Percentiles rank a stretch among this genome's conserved stretches.
These are phyloP conservation scores for Apotomis turbidana DNA, from an alignment of 2,888 invertebrate species.

Conservation along the genomic window DNA sequence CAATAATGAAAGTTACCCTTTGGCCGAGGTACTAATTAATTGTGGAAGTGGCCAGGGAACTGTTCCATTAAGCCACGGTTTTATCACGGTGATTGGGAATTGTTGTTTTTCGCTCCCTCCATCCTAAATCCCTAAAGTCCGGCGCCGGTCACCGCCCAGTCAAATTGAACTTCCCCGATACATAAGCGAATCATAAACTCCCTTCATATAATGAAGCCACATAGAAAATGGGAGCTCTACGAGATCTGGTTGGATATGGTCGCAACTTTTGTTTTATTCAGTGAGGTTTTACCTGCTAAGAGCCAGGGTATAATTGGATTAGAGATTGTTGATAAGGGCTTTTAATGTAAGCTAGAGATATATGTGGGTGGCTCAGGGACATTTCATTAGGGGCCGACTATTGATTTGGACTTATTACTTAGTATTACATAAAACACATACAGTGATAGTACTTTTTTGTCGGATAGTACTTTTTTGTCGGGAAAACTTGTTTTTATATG, in stretches of 20 bases:
- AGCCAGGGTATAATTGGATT: slow-evolving; percentile 77
- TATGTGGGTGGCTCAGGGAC: slow-evolving; percentile 57
- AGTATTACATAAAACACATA: no score
- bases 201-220: slow-evolving; percentile 41
- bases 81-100: slow-evolving; percentile 68
- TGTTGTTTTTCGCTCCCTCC: slow-evolving; percentile 73
- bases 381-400: slow-evolving; percentile 71
- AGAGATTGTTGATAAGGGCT: slow-evolving; percentile 77
- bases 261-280: slow-evolving; percentile 78
- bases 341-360: slow-evolving; percentile 64
- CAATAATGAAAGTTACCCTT: slow-evolving; percentile 52
- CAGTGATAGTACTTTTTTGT: no score
- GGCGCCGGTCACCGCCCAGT: slow-evolving; percentile 59
- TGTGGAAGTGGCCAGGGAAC: slow-evolving; percentile 66
- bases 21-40: slow-evolving; percentile 75
- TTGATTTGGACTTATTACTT: slow-evolving; percentile 56
- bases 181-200: slow-evolving; percentile 6
- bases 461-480: no score
- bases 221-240: slow-evolving; percentile 50
- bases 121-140: slow-evolving; percentile 72
- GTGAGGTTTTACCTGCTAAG: slow-evolving; percentile 67
- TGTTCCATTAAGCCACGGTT: slow-evolving; percentile 74
- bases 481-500: no score
- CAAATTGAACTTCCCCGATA: slow-evolving; percentile 45
- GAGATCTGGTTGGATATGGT: slow-evolving; percentile 52